Conservation (phyloP, 2,113 vertebrate genomes). For the Plecturocebus donacophilus region DNA sequence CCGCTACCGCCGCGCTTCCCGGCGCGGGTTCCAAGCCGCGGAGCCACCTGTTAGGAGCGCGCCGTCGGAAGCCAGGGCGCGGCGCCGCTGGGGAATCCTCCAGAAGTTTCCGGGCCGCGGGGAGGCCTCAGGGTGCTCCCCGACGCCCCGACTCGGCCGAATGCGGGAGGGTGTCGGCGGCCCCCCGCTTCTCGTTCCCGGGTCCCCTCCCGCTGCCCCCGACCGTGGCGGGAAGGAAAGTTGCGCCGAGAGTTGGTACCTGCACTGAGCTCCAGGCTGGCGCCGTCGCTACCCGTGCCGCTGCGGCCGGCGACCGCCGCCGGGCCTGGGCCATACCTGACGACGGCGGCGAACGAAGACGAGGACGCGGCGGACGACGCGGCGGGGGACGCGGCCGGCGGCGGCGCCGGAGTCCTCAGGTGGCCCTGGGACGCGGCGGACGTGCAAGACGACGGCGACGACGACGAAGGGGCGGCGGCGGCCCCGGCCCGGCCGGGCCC, state of each 20-base stretch:
- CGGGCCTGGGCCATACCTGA: constrained; percentile 83
- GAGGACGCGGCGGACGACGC: constrained; percentile 67
- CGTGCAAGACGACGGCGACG: constrained; percentile 73
- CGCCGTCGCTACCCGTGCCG: constrained; percentile 79
- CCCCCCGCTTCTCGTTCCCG: neutral
- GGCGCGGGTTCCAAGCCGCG: neutral
- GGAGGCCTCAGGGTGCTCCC: neutral
- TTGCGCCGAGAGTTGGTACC: constrained; percentile 84
- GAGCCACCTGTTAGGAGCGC: constrained; percentile 73
- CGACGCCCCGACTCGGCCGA: fast-evolving
- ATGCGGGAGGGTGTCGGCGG: neutral
- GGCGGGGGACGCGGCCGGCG: constrained; percentile 59
- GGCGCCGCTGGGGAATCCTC: neutral
- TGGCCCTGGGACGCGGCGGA: constrained; percentile 71
- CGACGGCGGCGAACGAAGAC: constrained; percentile 78
- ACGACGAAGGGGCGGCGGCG: constrained; percentile 84
- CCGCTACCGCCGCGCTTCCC: neutral
- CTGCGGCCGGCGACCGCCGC: constrained; percentile 76
- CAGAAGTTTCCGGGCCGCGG: constrained; percentile 34
- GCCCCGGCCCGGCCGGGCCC: constrained; percentile 83
- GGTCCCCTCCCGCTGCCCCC: neutral
- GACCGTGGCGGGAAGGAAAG: constrained; percentile 15
- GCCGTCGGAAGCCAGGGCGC: constrained; percentile 40
- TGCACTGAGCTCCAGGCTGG: constrained; percentile 91
- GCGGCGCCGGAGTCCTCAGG: constrained; percentile 65